Evolutionary conservation across 2,888 invertebrate species (phyloP), one percentile per base, ranked within the genome.

Genomic region (Cotesia congregata): DNA sequence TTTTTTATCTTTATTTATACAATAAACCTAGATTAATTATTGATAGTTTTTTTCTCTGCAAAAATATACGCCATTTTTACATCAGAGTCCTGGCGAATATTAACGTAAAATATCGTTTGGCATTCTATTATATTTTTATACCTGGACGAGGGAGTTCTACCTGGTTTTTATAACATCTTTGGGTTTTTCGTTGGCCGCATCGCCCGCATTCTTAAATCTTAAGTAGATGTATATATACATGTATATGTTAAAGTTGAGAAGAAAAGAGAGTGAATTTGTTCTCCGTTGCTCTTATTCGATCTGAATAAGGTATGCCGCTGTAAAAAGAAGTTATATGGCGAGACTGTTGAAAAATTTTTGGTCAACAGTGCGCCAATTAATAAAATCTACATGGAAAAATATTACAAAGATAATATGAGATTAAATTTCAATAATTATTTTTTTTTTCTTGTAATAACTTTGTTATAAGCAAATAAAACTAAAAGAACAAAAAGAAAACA

Each of bases 301-400:
- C 70, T 74, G 70, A 77, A 73, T 77, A 70, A 77, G 77, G 61
- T 50, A 77, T 76, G 69, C 69, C 41, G 64, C 41, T 59, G 73
- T 73, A 77, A 60, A 74, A 67, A 69, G 59, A 40, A 73, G 38
- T 73, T 65, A 73, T 73, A 67, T 15, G 65, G 38, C 38, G 72
- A 73, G 73, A 67, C 64, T 64, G 40, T 9, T 6, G 59, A 73
- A 73, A 50, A 50, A 67, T 73, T 73, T 73, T 67, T 67, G 67
- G 65, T 40, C 72, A 64, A 64, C 15, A 72, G 62, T 65, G 65
- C 38, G 12, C 20, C 20, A 30, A 6, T 30, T 38, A 72, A 38
- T 39, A 38, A 50, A 41, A 17, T 60, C 15, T 12, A 59, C 20
- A 15, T 7, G n/a, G 12, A 41, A 39, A 9, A 38, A 40, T 73